These are phyloP conservation scores for Onchidella celtica DNA, from an alignment of 2,888 invertebrate genomes.

Conservation along the genomic window DNA sequence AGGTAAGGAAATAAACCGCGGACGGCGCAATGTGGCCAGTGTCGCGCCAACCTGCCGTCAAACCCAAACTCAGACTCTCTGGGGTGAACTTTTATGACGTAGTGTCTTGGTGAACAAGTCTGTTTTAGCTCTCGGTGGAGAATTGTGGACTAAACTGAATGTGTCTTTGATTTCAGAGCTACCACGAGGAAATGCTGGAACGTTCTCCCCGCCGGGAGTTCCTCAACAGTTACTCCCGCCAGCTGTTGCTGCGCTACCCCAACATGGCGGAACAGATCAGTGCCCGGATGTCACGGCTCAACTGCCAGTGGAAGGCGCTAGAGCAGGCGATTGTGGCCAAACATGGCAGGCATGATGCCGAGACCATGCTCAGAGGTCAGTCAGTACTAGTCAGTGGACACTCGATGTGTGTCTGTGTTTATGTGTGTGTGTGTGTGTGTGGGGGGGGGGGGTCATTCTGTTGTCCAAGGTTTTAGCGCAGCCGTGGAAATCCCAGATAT, in stretches of 20 bases:
- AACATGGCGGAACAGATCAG: conserved; percentile 86
- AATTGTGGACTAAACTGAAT: no score
- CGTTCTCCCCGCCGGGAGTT: conserved; percentile 87
- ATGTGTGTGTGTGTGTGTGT: no score
- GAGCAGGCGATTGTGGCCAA: conserved; percentile 85
- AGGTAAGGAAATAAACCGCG: no score
- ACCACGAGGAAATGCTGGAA: conserved; percentile 88
- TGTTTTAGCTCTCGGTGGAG: no score
- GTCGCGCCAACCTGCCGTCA: no score
- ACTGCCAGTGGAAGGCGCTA: conserved; percentile 89
- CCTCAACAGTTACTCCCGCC: conserved; percentile 90
- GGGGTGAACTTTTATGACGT: no score
- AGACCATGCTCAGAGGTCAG: conserved; percentile 76
- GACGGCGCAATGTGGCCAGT: no score
- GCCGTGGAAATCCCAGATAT: not conserved
- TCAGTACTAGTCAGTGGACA: not conserved
- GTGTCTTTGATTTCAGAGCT: conserved; percentile 87
- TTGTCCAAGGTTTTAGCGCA: no score
- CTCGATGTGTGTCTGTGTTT: not conserved
- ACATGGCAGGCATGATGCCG: conserved; percentile 75
- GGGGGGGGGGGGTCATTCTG: no score
- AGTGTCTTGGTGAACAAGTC: no score
- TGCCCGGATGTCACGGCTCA: conserved; percentile 88
- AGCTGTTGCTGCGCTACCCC: conserved; percentile 85
- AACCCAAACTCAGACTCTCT: no score